These are phyloP conservation scores for Meleagris gallopavo DNA, from an alignment of 2,113 vertebrate genomes.

Conservation along the genomic window DNA sequence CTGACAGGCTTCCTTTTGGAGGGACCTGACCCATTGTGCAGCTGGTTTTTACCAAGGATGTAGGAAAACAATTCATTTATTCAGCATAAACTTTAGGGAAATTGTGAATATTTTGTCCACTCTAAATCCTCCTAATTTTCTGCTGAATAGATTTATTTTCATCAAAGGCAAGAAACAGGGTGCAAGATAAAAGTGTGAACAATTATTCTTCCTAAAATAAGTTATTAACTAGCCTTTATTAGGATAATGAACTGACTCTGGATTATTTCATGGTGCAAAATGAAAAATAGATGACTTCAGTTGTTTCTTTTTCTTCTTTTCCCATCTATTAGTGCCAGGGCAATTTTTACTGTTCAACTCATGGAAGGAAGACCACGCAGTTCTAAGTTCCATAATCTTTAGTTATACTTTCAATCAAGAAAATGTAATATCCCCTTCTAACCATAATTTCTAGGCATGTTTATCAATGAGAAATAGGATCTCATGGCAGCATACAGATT, in stretches of 20 bases:
- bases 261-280: neutral
- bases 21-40: neutral
- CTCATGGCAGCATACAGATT: neutral
- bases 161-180: neutral
- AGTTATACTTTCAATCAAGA: neutral
- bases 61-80: neutral
- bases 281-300: neutral
- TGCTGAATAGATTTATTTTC: neutral
- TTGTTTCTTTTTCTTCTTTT: conserved; percentile 21
- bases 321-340: neutral
- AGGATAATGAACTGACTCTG: neutral
- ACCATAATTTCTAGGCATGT: neutral
- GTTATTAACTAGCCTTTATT: neutral
- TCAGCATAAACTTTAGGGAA: neutral
- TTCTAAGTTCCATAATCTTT: neutral
- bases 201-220: neutral
- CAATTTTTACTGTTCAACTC: neutral
- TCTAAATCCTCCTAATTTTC: neutral
- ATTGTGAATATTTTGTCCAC: neutral
- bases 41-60: neutral
- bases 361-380: neutral
- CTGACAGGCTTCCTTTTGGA: neutral
- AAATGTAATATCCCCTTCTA: neutral
- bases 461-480: neutral
- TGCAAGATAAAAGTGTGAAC: neutral